Percentiles rank a stretch among this genome's conserved stretches.
Conservation (phyloP, 2,888 invertebrate species). For the Syrista parreyssii region DNA sequence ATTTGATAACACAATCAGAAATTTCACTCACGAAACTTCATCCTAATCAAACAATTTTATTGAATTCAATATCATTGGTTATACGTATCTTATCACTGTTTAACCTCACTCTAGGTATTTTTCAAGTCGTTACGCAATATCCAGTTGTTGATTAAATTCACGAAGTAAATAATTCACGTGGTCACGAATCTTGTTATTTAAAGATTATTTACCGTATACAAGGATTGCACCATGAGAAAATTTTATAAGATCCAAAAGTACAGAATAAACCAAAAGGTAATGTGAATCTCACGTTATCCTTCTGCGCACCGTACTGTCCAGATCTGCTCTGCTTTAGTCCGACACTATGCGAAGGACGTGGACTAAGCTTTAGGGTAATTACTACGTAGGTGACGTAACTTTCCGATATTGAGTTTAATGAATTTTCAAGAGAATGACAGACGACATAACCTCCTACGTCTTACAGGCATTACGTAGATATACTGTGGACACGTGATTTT, state of each 20-base stretch:
- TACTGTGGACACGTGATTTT: background rate
- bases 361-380: background rate
- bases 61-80: background rate
- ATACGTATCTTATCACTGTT: no score
- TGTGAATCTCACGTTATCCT: background rate
- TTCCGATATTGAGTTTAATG: background rate
- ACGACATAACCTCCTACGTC: background rate
- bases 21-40: background rate
- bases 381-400: background rate
- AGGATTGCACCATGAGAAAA: background rate
- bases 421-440: background rate
- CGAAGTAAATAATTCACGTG: background rate
- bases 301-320: background rate
- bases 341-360: slow-evolving; percentile 25
- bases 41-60: background rate
- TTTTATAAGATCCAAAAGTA: no score
- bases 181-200: background rate
- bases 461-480: background rate
- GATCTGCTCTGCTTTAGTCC: background rate
- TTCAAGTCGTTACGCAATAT: background rate
- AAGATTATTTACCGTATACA: background rate
- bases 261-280: background rate
- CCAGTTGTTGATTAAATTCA: background rate
- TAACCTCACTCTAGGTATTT: background rate
- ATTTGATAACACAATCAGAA: background rate